A percentile compares a stretch with the other conserved stretches of the same genome.
Conservation (phyloP, 2,113 vertebrate species). For the Sturnus vulgaris region DNA sequence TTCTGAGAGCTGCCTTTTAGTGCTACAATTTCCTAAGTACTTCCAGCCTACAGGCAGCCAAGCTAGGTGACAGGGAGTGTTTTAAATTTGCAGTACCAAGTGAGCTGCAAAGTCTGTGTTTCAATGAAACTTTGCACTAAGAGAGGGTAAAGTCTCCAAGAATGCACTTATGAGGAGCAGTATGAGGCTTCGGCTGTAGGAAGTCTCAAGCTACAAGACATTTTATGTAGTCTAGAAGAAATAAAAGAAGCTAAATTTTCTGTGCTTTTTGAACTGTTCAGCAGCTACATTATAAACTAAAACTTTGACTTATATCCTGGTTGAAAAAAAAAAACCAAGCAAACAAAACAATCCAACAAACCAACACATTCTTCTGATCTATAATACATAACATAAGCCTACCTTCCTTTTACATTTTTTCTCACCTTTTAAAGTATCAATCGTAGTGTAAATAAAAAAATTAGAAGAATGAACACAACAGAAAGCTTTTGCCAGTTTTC, state of each 20-base stretch:
- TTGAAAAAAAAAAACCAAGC: background rate
- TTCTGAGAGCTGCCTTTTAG: background rate
- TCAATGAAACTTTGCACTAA: background rate
- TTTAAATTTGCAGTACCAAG: background rate
- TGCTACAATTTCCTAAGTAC: background rate
- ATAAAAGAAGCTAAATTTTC: background rate
- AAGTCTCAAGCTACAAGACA: background rate
- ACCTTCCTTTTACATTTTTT: background rate
- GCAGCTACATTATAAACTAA: background rate
- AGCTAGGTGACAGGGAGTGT: background rate
- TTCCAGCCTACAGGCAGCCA: background rate
- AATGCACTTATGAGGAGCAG: background rate
- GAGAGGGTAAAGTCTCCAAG: background rate
- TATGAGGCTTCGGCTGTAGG: background rate
- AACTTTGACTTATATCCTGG: background rate
- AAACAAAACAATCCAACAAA: background rate
- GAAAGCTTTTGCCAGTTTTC: background rate
- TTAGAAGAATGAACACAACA: background rate
- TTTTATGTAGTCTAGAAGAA: background rate
- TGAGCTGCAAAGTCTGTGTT: background rate
- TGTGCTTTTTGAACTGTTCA: background rate
- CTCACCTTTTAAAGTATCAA: background rate
- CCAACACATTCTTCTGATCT: background rate
- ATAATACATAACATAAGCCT: background rate
- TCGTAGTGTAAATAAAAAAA: background rate